Percentiles rank a stretch among this genome's conserved stretches.
These are phyloP conservation scores for Pterobdella sp. DNA, from an alignment of 2,888 invertebrate genomes.

Conservation along the genomic window DNA sequence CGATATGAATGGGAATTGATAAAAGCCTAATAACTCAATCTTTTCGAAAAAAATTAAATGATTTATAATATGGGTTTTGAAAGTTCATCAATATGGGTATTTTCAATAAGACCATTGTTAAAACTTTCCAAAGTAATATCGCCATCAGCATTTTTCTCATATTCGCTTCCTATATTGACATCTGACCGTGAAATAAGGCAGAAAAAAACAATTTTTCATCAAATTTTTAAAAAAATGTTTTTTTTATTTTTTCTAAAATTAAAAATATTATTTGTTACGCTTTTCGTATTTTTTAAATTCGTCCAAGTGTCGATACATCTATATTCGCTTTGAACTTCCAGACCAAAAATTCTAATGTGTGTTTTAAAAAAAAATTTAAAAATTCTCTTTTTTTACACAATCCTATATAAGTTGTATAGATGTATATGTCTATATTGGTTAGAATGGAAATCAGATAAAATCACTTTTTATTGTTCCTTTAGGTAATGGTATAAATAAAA, in stretches of 20 bases:
- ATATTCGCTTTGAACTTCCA: slow-evolving; percentile 37
- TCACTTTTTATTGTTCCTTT: no score
- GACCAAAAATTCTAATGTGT: slow-evolving; percentile 38
- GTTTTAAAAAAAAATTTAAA: neutral
- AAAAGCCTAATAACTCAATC: neutral
- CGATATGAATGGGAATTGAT: no score
- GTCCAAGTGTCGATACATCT: neutral
- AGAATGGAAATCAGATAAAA: no score
- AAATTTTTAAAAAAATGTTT: neutral
- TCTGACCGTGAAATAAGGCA: neutral
- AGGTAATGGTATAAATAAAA: no score
- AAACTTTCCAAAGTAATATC: neutral
- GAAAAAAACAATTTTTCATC: neutral
- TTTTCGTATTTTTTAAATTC: neutral
- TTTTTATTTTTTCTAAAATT: neutral
- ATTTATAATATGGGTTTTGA: no score
- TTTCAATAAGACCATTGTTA: neutral
- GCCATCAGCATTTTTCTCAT: neutral
- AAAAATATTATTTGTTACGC: neutral
- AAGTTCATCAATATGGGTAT: no score
- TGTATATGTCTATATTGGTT: no score
- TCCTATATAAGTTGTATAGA: no score
- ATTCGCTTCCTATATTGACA: neutral
- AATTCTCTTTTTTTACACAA: neutral
- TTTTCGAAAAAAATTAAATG: no score